A percentile compares a stretch with the other conserved stretches of the same genome.
These are phyloP conservation scores for Heliocidaris erythrogramma DNA, from an alignment of 35 echinoderm and acorn worm genomes.

Conservation along the genomic window DNA sequence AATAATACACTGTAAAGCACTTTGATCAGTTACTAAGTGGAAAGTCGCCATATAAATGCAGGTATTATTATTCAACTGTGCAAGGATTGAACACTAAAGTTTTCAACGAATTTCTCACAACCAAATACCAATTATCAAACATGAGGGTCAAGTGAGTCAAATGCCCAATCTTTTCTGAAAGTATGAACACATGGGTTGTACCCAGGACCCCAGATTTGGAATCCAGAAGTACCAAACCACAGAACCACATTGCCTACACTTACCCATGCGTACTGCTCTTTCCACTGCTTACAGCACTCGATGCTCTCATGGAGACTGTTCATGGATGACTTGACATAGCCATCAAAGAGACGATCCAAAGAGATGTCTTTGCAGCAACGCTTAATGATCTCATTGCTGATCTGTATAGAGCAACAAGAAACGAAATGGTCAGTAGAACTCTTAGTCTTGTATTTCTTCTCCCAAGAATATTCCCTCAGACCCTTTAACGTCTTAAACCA, in stretches of 20 bases:
- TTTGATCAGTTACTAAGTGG: too few relatives aligned
- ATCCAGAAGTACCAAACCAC: background rate
- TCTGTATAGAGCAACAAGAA: constrained; percentile 40
- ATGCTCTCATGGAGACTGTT: constrained; percentile 85
- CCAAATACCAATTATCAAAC: too few relatives aligned
- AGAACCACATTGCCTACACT: constrained; percentile 23
- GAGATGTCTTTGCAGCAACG: constrained; percentile 93
- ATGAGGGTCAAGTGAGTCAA: too few relatives aligned
- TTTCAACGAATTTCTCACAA: too few relatives aligned
- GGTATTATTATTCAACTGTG: too few relatives aligned
- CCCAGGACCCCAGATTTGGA: background rate
- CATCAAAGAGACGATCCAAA: constrained; percentile 96
- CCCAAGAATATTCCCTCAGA: too few relatives aligned
- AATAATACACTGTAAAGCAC: too few relatives aligned
- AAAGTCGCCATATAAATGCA: too few relatives aligned
- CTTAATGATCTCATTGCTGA: constrained; percentile 97
- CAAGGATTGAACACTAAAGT: too few relatives aligned
- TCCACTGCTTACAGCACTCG: constrained; percentile 86
- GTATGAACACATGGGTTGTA: background rate
- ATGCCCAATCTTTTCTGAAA: too few relatives aligned
- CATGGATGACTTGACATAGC: constrained; percentile 86
- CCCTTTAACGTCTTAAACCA: too few relatives aligned
- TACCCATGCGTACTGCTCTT: constrained; percentile 89
- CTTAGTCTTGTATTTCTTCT: background rate
- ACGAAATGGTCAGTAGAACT: background rate